Evolutionary conservation across 2,113 vertebrate genomes (phyloP).

Genomic region (Notothenia coriiceps): DNA sequence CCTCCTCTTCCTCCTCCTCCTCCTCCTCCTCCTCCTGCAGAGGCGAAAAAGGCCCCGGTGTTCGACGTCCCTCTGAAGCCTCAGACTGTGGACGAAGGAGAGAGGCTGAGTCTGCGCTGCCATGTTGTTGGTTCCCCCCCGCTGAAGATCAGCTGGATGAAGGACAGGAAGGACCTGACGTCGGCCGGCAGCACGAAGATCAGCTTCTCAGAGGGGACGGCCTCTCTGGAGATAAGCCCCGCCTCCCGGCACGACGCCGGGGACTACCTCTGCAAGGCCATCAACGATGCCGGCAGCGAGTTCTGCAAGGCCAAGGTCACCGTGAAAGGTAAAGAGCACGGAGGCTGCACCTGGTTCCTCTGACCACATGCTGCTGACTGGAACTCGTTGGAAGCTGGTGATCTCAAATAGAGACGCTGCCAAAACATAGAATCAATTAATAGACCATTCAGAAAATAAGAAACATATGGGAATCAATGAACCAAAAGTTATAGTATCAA

Average conservation of each 20-base stretch:
- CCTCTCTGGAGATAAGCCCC: constrained; percentile 88
- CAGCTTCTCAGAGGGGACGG: constrained; percentile 90
- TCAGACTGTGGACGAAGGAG: constrained; percentile 86
- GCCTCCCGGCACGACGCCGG: constrained; percentile 88
- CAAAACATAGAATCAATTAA: too few relatives aligned
- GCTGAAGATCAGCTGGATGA: constrained; percentile 94
- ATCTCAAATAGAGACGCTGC: too few relatives aligned
- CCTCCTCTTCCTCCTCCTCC: too few relatives aligned
- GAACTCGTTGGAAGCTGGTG: too few relatives aligned
- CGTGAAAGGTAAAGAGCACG: constrained; percentile 87
- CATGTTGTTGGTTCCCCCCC: constrained; percentile 92
- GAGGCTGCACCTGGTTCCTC: too few relatives aligned
- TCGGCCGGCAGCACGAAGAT: constrained; percentile 88
- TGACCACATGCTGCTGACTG: too few relatives aligned
- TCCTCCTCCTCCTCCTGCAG: constrained; percentile 72
- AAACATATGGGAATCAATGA: too few relatives aligned
- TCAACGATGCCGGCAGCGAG: constrained; percentile 91
- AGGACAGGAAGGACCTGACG: constrained; percentile 91
- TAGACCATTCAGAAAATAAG: too few relatives aligned
- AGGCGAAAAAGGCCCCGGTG: constrained; percentile 90
- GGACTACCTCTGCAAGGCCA: constrained; percentile 96
- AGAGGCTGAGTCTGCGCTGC: constrained; percentile 88
- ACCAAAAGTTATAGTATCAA: too few relatives aligned
- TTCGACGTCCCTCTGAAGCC: constrained; percentile 92
- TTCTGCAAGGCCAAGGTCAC: constrained; percentile 93